Conservation (phyloP, 2,113 vertebrate genomes). For the Oreochromis spilurus region DNA sequence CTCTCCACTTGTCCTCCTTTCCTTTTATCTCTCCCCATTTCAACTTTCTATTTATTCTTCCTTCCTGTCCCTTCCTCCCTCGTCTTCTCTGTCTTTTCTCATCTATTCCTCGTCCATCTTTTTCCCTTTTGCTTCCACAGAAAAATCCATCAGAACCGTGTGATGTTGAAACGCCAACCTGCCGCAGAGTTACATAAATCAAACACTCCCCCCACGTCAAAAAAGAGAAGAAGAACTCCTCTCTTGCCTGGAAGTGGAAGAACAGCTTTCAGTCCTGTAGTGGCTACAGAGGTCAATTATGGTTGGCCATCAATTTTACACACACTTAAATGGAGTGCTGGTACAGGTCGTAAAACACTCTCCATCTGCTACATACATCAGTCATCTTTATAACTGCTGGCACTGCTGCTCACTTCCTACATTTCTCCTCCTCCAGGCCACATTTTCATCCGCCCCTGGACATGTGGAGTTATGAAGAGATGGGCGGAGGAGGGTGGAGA, state of each 20-base stretch:
- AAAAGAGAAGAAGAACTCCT: neutral
- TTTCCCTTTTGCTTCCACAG: neutral
- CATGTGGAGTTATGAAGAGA: neutral
- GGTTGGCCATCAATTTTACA: slow-evolving; percentile 69
- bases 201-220: slow-evolving; percentile 9
- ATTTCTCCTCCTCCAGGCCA: neutral
- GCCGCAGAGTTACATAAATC: slow-evolving; percentile 44
- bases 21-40: neutral
- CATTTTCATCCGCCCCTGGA: neutral
- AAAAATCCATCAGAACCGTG: slow-evolving; percentile 10
- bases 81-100: neutral
- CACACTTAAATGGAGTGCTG: slow-evolving; percentile 73
- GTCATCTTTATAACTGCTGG: slow-evolving; percentile 60
- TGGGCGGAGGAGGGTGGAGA: neutral
- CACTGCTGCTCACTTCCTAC: slow-evolving; percentile 6
- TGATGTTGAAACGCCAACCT: slow-evolving; percentile 21
- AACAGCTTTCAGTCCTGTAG: slow-evolving; percentile 42
- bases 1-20: neutral
- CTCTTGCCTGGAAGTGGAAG: slow-evolving; percentile 12
- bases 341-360: slow-evolving; percentile 66
- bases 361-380: slow-evolving; percentile 64
- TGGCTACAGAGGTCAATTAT: slow-evolving; percentile 68
- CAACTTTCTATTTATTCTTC: neutral
- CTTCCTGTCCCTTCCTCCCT: neutral
- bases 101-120: neutral